phyloP scores from a whole-genome alignment of 2,888 invertebrate species.

The Hirtodrosophila duncani region DNA sequence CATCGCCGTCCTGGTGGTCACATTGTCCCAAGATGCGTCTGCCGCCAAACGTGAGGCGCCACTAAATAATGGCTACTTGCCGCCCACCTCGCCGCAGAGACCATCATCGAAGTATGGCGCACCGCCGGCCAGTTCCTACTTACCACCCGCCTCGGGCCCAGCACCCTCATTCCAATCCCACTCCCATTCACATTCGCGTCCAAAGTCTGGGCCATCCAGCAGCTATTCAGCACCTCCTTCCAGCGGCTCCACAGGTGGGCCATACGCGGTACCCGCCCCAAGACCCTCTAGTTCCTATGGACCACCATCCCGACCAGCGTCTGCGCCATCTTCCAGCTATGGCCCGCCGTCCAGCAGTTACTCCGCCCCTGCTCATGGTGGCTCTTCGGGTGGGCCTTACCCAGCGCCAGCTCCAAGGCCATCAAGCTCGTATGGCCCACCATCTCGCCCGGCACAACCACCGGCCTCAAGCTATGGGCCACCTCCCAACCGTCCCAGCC shows the following conservation, averaged over 20 bases:
- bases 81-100: conserved; percentile 76
- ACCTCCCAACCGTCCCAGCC: conserved; percentile 74
- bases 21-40: conserved; percentile 49
- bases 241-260: conserved; percentile 55
- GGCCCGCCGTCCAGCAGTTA: conserved; percentile 59
- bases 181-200: neutral
- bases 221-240: conserved; percentile 76
- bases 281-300: conserved; percentile 76
- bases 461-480: conserved; percentile 67
- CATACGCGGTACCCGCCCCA: conserved; percentile 55
- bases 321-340: conserved; percentile 72
- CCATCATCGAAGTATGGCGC: conserved; percentile 76
- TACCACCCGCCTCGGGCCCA: conserved; percentile 79
- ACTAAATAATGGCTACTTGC: conserved; percentile 73
- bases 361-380: conserved; percentile 4
- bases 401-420: conserved; percentile 38
- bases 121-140: conserved; percentile 81
- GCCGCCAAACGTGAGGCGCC: conserved; percentile 77
- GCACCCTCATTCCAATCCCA: conserved; percentile 70
- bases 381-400: neutral
- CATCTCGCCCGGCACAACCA: conserved; percentile 48
- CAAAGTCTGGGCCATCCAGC: conserved; percentile 52
- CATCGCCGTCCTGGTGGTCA: conserved; percentile 40
- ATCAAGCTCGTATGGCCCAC: conserved; percentile 53
- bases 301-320: conserved; percentile 67